These are phyloP conservation scores for Rana temporaria DNA, from an alignment of 2,113 vertebrate species.

Conservation along the genomic window DNA sequence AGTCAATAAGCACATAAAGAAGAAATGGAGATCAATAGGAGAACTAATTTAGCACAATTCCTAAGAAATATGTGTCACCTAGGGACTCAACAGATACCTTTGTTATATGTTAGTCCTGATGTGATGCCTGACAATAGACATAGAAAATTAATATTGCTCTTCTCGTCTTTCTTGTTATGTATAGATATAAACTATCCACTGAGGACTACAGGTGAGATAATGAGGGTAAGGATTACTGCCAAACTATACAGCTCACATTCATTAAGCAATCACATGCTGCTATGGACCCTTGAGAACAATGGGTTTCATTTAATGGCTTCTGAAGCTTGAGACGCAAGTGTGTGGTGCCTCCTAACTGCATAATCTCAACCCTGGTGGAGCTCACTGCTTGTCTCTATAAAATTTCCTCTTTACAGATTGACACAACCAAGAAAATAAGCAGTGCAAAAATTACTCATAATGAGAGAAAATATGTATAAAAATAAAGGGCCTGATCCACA, in stretches of 20 bases:
- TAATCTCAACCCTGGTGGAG: slow-evolving; percentile 17
- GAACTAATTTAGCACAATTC: slow-evolving; percentile 38
- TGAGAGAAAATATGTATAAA: too few species aligned
- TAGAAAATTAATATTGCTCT: neutral
- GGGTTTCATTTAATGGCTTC: slow-evolving; percentile 7
- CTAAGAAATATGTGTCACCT: slow-evolving; percentile 15
- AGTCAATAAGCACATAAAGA: slow-evolving; percentile 42
- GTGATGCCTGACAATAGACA: slow-evolving; percentile 30
- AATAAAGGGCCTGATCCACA: too few species aligned
- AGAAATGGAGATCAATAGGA: slow-evolving; percentile 36
- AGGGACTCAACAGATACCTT: slow-evolving; percentile 1
- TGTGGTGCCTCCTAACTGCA: slow-evolving; percentile 14
- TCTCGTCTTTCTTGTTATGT: slow-evolving; percentile 3
- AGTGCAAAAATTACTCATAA: neutral
- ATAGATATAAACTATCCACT: slow-evolving; percentile 12
- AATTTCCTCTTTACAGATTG: slow-evolving; percentile 13
- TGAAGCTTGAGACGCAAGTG: neutral
- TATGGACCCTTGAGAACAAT: slow-evolving; percentile 7
- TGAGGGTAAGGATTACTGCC: neutral
- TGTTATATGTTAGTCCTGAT: slow-evolving; percentile 7
- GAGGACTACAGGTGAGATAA: neutral
- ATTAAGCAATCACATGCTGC: neutral
- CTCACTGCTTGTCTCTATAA: slow-evolving; percentile 25
- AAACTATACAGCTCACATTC: neutral
- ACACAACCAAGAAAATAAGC: slow-evolving; percentile 11